Base-by-base conservation (phyloP, 2,797 vertebrate genomes). In the Lepus oiostolus region DNA sequence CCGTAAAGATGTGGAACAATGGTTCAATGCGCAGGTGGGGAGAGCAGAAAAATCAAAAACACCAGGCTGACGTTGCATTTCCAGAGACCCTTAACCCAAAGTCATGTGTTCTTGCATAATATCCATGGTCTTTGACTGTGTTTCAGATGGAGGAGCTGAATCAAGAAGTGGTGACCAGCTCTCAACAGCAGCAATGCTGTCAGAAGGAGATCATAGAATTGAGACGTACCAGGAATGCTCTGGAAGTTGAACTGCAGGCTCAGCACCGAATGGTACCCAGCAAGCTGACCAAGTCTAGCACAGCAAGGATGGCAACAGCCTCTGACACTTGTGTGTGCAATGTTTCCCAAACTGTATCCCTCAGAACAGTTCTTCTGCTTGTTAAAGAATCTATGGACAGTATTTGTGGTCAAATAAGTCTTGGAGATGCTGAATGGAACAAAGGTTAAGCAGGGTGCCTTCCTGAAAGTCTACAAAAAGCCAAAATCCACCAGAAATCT, bases 241-340 rank as follows among this genome's bases (percentile, higher is more conserved):
- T 98, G 91, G 97, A 98, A 92, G 97, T 98, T 9, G 97, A 86
- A 42, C 96, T 96, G 1, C 96, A 98, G 38, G 96, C 98, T 9
- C 0, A 95, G 81, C 16, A 88, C 4, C 52, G 92, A 74, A 96
- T 98, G 98, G 99, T 99, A 97, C 68, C 67, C 24, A 42, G 19
- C 19, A 68, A 60, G 81, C 71, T 76, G 52, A 32, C 85, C 32
- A 28, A 70, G 42, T 11, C 75, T 54, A 86, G n/a, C n/a, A 26
- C 60, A 21, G 62, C 5, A 4, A 35, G 1, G 26, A 50, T 54
- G 85, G 47, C 60, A 6, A 63, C 19, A 19, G 77, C 22, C 47
- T 81, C 74, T 22, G 42, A 75, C 77, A 28, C 22, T 7, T 62
- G 30, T 50, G 60, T 77, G 79, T 32, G 17, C 28, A 12, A 14